Evolutionary conservation across 2,797 vertebrate genomes (phyloP).

Genomic region (Microctenopoma steveboyesi): DNA sequence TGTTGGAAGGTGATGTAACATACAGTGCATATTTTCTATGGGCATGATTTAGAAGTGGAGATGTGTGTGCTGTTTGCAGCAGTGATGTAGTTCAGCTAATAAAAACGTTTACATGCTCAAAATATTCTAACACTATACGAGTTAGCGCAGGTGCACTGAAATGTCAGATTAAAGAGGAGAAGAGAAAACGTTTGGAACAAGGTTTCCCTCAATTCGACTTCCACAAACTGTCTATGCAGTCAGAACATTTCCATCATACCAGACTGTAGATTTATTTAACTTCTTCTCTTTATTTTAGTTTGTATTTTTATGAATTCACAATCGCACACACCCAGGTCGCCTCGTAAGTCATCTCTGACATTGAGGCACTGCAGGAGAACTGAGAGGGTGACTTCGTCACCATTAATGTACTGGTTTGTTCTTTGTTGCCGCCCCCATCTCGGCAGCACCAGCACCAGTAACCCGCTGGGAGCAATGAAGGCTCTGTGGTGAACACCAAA

Average conservation of each 20-base stretch:
- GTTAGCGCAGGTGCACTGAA: too few species aligned
- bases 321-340: neutral
- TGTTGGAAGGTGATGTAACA: too few species aligned
- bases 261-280: neutral
- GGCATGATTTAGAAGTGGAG: too few species aligned
- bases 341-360: constrained; percentile 9
- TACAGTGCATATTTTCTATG: too few species aligned
- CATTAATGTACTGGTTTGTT: constrained; percentile 43
- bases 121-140: too few species aligned
- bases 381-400: constrained; percentile 46
- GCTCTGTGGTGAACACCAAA: neutral
- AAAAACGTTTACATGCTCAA: too few species aligned
- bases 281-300: neutral
- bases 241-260: neutral
- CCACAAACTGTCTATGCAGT: too few species aligned
- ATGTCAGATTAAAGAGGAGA: too few species aligned
- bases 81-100: too few species aligned
- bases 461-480: constrained; percentile 19
- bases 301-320: neutral
- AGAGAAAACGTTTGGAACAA: too few species aligned
- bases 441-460: neutral
- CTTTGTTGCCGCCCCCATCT: constrained; percentile 27
- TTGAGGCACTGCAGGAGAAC: constrained; percentile 3
- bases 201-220: too few species aligned
- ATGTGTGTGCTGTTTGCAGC: too few species aligned